Percentiles rank a stretch among this genome's conserved stretches.
Evolutionary conservation across 1,140 invertebrate species (phyloP).

Genomic region (Choristoneura fumiferana): DNA sequence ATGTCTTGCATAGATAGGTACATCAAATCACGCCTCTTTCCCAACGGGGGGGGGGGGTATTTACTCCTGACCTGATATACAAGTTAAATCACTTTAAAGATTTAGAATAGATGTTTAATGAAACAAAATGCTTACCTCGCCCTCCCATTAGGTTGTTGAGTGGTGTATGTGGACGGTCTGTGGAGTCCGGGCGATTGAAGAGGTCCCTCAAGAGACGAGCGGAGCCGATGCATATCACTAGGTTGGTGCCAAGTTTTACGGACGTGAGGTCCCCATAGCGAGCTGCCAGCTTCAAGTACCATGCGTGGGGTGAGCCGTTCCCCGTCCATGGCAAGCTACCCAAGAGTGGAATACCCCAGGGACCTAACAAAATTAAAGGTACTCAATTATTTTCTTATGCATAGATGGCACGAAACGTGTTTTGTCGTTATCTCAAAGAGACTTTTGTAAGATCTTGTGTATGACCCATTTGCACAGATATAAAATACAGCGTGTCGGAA

Average conservation of each 20-base stretch:
- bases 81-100: too few relatives aligned
- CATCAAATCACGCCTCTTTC: too few relatives aligned
- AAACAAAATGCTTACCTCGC: constrained; percentile 29
- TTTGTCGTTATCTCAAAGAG: too few relatives aligned
- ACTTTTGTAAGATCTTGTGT: too few relatives aligned
- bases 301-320: constrained; percentile 28
- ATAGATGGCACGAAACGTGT: too few relatives aligned
- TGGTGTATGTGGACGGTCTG: constrained; percentile 35
- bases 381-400: too few relatives aligned
- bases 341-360: constrained; percentile 39
- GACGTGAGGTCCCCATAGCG: constrained; percentile 39
- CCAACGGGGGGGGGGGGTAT: too few relatives aligned
- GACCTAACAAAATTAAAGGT: constrained; percentile 37
- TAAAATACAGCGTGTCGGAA: too few relatives aligned
- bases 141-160: constrained; percentile 37
- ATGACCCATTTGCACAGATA: too few relatives aligned
- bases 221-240: constrained; percentile 36
- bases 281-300: constrained; percentile 26
- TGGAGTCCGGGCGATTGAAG: constrained; percentile 36
- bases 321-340: constrained; percentile 38
- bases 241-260: constrained; percentile 32
- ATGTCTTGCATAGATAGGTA: too few relatives aligned
- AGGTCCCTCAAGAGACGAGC: constrained; percentile 31
- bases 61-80: too few relatives aligned
- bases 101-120: background rate